Conservation (phyloP, 2,113 vertebrate genomes). For the Galemys pyrenaicus region DNA sequence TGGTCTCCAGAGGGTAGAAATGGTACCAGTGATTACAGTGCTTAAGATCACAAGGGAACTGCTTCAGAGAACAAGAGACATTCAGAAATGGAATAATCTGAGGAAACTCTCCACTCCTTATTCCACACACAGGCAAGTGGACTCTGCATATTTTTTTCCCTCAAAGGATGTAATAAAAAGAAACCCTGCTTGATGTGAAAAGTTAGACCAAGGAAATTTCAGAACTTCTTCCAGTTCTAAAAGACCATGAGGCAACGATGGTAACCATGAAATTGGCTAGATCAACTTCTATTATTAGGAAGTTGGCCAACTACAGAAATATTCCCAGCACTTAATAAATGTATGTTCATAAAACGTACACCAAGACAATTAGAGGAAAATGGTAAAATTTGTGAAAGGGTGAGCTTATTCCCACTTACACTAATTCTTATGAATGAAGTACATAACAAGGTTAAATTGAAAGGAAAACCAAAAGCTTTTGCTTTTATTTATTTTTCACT, state of each 20-base stretch:
- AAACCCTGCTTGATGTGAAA: background rate
- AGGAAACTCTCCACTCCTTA: background rate
- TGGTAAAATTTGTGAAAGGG: background rate
- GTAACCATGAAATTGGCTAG: background rate
- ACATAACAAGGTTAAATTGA: background rate
- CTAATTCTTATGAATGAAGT: constrained; percentile 11
- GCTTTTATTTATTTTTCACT: background rate
- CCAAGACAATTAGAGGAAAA: background rate
- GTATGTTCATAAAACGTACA: background rate
- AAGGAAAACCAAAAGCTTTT: constrained; percentile 4
- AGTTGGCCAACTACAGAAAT: background rate
- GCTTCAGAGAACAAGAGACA: background rate
- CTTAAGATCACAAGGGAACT: background rate
- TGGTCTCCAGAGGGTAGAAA: background rate
- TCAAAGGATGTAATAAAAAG: background rate
- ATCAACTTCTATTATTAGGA: background rate
- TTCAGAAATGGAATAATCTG: background rate
- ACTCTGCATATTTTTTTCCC: background rate
- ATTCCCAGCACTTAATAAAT: background rate
- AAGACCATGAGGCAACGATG: background rate
- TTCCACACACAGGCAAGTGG: background rate
- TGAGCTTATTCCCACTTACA: background rate
- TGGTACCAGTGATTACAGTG: background rate
- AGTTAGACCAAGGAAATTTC: background rate
- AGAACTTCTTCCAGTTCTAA: background rate